Percentiles rank a stretch among this genome's conserved stretches.
Conservation (phyloP, 1,140 invertebrate genomes). For the Hirudo medicinalis region DNA sequence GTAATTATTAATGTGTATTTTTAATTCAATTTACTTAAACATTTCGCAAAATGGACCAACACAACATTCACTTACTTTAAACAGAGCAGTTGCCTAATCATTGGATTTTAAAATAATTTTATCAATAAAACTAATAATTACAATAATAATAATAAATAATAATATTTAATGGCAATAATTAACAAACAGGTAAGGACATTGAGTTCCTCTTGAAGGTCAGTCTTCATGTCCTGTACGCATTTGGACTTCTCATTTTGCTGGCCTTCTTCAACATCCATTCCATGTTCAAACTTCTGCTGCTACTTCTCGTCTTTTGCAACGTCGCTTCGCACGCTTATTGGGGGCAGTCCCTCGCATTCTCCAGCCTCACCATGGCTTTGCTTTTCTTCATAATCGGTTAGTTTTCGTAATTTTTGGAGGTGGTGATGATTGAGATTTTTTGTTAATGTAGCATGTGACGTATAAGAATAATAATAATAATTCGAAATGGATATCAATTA, state of each 20-base stretch:
- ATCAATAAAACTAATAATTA: too few species aligned
- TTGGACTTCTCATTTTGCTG: neutral
- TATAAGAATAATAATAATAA: too few species aligned
- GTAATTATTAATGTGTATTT: too few species aligned
- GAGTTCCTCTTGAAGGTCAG: neutral
- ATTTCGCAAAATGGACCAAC: too few species aligned
- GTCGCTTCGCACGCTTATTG: neutral
- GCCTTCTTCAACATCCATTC: slow-evolving; percentile 2
- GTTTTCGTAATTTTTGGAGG: neutral
- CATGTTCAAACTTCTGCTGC: neutral
- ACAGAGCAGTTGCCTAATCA: too few species aligned
- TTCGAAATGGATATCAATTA: too few species aligned
- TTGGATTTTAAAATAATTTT: too few species aligned
- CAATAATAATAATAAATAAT: too few species aligned
- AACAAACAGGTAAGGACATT: neutral
- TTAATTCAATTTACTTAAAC: too few species aligned
- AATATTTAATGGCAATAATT: neutral
- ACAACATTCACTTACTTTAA: too few species aligned
- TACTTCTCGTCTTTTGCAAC: slow-evolving; percentile 1
- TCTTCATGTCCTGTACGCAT: neutral
- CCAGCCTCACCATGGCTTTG: neutral
- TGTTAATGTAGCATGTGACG: too few species aligned
- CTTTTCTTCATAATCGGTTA: neutral
- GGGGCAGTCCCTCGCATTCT: neutral
- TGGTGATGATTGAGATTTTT: too few species aligned